Base-by-base conservation (phyloP, 2,113 vertebrate genomes). In the Mungos mungo region DNA sequence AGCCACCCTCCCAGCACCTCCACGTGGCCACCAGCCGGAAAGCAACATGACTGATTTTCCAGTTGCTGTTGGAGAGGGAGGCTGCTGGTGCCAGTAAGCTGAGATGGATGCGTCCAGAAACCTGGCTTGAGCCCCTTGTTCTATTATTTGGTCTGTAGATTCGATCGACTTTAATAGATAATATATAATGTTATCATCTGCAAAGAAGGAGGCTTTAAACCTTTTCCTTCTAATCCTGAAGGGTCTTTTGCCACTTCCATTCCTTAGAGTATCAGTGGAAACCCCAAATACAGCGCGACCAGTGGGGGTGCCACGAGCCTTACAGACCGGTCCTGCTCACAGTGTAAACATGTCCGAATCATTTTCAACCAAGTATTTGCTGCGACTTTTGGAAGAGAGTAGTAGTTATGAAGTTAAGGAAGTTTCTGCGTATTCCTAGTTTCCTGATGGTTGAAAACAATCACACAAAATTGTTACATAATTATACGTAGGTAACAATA, bases 311-410 rank as follows among this genome's bases (percentile, higher is more conserved):
- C 1, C 1, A 2, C 27, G 4, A 18, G 0, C 27, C 35, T 60
- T 41, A 7, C 31, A 9, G 7, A 35, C 33, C 23, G 33, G 66
- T 29, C 57, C 41, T 31, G 31, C 18, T 45, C 25, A 15, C 21
- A 54, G 15, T 0, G 0, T 35, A 33, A 63, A 69, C 16, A n/a
- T 14, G 13, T 60, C 50, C 12, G 9, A 33, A 54, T 35, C 4
- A 1, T 33, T 45, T 14, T 69, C 52, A 29, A 31, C 29, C 31
- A 29, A 31, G 41, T 47, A 27, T 27, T 57, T 33, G 72, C 74
- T 65, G 31, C 6, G 57, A 4, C 8, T 76, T 69, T 68, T 35
- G 50, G 66, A 88, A 76, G 60, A 50, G 2, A 35, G 16, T 21
- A 33, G 54, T 16, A 15, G 31, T 35, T 68, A 41, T 31, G 5